A percentile compares a stretch with the other conserved stretches of the same genome.
These are phyloP conservation scores for Patiria miniata DNA, from an alignment of 35 echinoderm and acorn worm species.

Conservation along the genomic window DNA sequence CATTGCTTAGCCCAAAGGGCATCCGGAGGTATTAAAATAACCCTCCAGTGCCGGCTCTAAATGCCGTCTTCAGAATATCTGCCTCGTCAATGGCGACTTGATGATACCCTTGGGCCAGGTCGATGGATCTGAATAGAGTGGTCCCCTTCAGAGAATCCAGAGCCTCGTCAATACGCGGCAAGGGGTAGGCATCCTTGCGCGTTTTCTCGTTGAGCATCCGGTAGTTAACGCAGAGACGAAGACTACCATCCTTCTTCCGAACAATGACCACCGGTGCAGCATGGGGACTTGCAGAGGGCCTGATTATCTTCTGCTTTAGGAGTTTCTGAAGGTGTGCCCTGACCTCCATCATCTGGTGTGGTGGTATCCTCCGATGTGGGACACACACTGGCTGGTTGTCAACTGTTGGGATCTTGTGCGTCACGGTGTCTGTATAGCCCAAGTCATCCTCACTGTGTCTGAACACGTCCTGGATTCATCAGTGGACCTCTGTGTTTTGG, in stretches of 20 bases:
- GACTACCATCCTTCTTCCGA: constrained; percentile 47
- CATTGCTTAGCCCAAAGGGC: too few relatives aligned
- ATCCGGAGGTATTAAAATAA: too few relatives aligned
- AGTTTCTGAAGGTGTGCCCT: too few relatives aligned
- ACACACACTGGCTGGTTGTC: constrained; percentile 31
- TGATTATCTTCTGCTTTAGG: too few relatives aligned
- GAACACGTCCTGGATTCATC: too few relatives aligned
- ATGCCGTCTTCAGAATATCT: too few relatives aligned
- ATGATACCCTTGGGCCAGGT: too few relatives aligned
- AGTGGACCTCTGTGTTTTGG: too few relatives aligned
- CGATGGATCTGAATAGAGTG: constrained; percentile 40
- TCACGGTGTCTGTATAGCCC: background rate
- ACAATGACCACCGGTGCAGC: constrained; percentile 64
- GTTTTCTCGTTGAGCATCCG: constrained; percentile 17
- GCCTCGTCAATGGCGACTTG: too few relatives aligned
- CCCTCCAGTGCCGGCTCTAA: too few relatives aligned
- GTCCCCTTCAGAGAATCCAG: constrained; percentile 37
- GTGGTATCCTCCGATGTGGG: constrained; percentile 45
- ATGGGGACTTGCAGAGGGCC: constrained; percentile 27
- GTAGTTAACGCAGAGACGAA: constrained; percentile 54
- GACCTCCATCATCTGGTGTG: constrained; percentile 34
- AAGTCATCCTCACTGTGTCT: too few relatives aligned
- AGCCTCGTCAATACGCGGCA: constrained; percentile 45
- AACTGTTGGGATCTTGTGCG: constrained; percentile 41
- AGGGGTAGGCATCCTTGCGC: constrained; percentile 28